Percentiles rank a stretch among this genome's conserved stretches.
Evolutionary conservation across 2,113 vertebrate genomes (phyloP).

Genomic region (Takifugu bimaculatus): DNA sequence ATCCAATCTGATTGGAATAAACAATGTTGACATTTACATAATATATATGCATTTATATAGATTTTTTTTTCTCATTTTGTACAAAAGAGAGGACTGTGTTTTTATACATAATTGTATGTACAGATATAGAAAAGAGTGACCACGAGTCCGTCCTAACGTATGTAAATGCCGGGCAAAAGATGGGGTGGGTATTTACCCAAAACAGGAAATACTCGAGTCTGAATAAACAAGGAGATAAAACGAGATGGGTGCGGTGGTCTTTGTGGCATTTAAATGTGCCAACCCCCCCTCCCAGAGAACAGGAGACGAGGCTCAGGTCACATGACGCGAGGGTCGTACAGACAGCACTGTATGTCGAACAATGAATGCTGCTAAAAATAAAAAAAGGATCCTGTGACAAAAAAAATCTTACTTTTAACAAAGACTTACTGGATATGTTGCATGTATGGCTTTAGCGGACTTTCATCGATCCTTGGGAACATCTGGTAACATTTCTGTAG

Average conservation of each 20-base stretch:
- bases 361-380: slow-evolving; percentile 29
- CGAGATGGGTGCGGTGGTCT: slow-evolving; percentile 28
- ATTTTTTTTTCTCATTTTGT: slow-evolving; percentile 42
- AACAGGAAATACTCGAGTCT: slow-evolving; percentile 42
- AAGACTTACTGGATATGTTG: too few relatives aligned
- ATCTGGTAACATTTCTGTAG: too few relatives aligned
- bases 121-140: slow-evolving; percentile 55
- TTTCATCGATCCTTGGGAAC: too few relatives aligned
- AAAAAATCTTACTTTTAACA: too few relatives aligned
- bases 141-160: slow-evolving; percentile 40
- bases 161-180: slow-evolving; percentile 34
- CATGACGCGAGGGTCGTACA: slow-evolving; percentile 24
- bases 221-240: slow-evolving; percentile 1
- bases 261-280: slow-evolving; percentile 22
- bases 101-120: slow-evolving; percentile 60
- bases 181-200: slow-evolving; percentile 63
- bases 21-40: slow-evolving; percentile 43
- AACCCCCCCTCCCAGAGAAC: neutral
- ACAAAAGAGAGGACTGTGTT: slow-evolving; percentile 55
- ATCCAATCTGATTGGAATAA: slow-evolving; percentile 56
- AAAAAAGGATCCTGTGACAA: too few relatives aligned
- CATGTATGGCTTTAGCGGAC: too few relatives aligned
- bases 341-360: neutral
- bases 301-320: slow-evolving; percentile 22
- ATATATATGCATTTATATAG: slow-evolving; percentile 5